These are phyloP conservation scores for Zenarchopterus dispar DNA, from an alignment of 2,797 vertebrate species.

Conservation along the genomic window DNA sequence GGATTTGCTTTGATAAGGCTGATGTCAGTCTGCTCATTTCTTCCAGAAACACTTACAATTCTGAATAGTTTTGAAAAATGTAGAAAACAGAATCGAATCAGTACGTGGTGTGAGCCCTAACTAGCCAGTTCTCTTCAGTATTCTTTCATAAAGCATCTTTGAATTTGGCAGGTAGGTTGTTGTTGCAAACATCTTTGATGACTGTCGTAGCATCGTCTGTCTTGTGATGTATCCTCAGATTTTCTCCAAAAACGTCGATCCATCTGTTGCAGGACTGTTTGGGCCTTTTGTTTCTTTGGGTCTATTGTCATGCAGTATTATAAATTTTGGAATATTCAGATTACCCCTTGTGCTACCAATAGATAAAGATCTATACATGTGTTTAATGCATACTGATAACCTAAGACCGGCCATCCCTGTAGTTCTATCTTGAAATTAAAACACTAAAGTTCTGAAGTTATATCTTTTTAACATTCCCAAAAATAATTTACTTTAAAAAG, in stretches of 20 bases:
- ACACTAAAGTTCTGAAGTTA: too few relatives aligned
- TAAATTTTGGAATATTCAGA: neutral
- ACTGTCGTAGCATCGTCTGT: neutral
- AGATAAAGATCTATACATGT: neutral
- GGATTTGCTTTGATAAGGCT: conserved; percentile 32
- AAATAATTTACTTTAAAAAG: too few relatives aligned
- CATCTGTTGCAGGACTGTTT: conserved; percentile 4
- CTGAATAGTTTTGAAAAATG: too few relatives aligned
- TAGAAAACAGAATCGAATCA: too few relatives aligned
- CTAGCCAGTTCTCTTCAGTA: too few relatives aligned
- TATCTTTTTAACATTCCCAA: too few relatives aligned
- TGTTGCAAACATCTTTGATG: neutral
- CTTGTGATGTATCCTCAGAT: neutral
- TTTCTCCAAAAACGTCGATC: conserved; percentile 6
- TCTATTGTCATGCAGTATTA: conserved; percentile 8
- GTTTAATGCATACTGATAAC: neutral
- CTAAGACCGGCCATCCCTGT: neutral
- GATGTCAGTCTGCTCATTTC: conserved; percentile 22
- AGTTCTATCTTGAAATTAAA: too few relatives aligned
- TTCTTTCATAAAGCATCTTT: too few relatives aligned
- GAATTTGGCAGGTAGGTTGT: neutral
- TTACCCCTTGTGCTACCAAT: neutral
- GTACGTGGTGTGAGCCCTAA: too few relatives aligned
- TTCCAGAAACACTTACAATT: conserved; percentile 42
- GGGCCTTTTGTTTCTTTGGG: neutral